phyloP scores from a whole-genome alignment of 1,140 invertebrate species.

The Ruditapes philippinarum region DNA sequence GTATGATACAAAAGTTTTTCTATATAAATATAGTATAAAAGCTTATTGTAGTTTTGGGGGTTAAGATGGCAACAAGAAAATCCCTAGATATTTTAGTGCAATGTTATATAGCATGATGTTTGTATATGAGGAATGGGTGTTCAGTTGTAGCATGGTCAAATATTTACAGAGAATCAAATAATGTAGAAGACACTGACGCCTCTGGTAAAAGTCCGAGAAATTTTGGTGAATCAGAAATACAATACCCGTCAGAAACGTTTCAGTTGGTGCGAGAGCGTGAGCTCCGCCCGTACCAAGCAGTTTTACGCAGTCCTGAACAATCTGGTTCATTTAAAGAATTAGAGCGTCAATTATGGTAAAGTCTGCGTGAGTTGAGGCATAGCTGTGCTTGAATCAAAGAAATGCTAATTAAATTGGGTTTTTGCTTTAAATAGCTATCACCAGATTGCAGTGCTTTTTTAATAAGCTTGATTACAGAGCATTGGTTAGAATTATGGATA shows the following conservation, averaged over 20 bases:
- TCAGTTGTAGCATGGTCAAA: conserved; percentile 3
- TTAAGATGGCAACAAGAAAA: too few species aligned
- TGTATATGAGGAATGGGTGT: conserved; percentile 17
- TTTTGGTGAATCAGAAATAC: background rate
- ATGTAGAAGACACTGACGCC: background rate
- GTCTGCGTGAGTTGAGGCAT: background rate
- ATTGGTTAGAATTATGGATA: too few species aligned
- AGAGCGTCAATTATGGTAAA: conserved; percentile 57
- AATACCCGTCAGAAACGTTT: conserved; percentile 54
- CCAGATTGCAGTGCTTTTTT: background rate
- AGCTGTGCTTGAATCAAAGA: background rate
- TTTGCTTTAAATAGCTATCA: background rate
- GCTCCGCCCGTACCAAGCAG: conserved; percentile 3
- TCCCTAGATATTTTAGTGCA: too few species aligned
- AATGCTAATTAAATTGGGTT: background rate
- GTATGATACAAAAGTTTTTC: too few species aligned
- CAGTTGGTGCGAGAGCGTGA: conserved; percentile 55
- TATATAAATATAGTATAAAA: too few species aligned
- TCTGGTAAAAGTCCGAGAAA: background rate
- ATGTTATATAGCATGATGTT: background rate
- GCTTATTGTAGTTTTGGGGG: too few species aligned
- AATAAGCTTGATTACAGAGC: background rate
- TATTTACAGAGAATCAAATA: conserved; percentile 44
- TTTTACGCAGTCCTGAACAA: conserved; percentile 41
- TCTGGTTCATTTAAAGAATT: conserved; percentile 44